Evolutionary conservation across 2,888 invertebrate genomes (phyloP).

Genomic region (Thymelicus sylvestris): DNA sequence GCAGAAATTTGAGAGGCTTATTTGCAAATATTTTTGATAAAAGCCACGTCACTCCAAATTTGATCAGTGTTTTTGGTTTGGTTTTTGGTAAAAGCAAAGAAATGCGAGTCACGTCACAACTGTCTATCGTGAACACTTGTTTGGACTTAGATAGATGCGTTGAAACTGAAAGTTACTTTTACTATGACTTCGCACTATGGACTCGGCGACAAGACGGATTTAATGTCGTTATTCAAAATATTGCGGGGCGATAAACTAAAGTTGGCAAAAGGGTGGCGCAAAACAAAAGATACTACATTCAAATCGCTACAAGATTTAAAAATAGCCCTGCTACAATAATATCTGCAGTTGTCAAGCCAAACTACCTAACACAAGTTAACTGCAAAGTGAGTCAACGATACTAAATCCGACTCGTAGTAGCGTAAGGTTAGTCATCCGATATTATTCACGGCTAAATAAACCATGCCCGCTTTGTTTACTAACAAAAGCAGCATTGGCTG

Average conservation of each 20-base stretch:
- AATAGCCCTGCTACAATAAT: conserved; percentile 18
- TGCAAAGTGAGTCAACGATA: conserved; percentile 51
- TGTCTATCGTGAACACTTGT: too few relatives aligned
- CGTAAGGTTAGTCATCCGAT: conserved; percentile 52
- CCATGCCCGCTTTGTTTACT: conserved; percentile 49
- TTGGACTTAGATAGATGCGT: neutral
- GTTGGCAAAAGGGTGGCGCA: neutral
- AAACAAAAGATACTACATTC: neutral
- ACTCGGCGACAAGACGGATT: neutral
- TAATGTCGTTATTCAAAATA: neutral
- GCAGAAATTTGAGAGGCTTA: too few relatives aligned
- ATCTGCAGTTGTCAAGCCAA: conserved; percentile 16
- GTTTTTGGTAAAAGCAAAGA: too few relatives aligned
- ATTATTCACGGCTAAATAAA: conserved; percentile 53
- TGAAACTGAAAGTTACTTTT: conserved; percentile 9
- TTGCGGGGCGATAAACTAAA: neutral
- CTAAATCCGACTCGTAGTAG: conserved; percentile 51
- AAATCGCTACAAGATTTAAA: conserved; percentile 2
- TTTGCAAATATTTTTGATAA: too few relatives aligned
- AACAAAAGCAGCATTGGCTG: conserved; percentile 44
- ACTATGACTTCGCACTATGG: conserved; percentile 5
- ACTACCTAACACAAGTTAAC: conserved; percentile 4
- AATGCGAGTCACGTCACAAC: too few relatives aligned
- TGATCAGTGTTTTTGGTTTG: too few relatives aligned
- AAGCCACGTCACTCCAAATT: too few relatives aligned